Evolutionary conservation across 2,797 vertebrate genomes (phyloP).

Genomic region (Sebastes kiyomatsui): DNA sequence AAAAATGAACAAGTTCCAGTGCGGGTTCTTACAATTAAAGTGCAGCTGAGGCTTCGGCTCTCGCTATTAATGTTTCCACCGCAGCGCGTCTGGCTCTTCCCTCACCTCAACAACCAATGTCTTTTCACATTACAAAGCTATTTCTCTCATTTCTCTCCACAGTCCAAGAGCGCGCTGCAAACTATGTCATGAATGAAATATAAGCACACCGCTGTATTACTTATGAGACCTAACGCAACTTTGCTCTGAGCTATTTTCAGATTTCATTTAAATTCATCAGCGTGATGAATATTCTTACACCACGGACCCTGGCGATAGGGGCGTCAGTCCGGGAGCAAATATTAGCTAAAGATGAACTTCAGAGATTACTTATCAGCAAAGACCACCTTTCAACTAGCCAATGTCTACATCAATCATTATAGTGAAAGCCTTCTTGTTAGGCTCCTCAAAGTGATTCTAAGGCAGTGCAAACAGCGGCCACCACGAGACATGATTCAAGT

Average conservation of each 20-base stretch:
- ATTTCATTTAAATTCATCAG: slow-evolving; percentile 74
- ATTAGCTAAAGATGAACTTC: slow-evolving; percentile 70
- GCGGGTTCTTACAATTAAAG: slow-evolving; percentile 17
- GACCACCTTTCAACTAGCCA: slow-evolving; percentile 57
- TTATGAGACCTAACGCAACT: slow-evolving; percentile 76
- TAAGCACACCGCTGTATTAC: slow-evolving; percentile 76
- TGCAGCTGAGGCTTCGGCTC: slow-evolving; percentile 10
- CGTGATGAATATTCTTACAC: slow-evolving; percentile 60
- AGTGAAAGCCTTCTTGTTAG: slow-evolving; percentile 3
- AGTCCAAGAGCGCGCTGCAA: slow-evolving; percentile 51
- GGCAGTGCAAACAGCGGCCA: slow-evolving; percentile 8
- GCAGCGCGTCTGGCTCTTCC: slow-evolving; percentile 51
- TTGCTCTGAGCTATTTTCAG: slow-evolving; percentile 78
- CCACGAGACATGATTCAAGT: slow-evolving; percentile 52
- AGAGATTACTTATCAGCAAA: slow-evolving; percentile 69
- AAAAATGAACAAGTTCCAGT: slow-evolving; percentile 28
- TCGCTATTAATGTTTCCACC: slow-evolving; percentile 31
- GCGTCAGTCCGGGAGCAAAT: slow-evolving; percentile 50
- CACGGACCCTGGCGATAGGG: slow-evolving; percentile 29
- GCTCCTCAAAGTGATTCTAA: slow-evolving; percentile 8
- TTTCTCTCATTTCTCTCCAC: slow-evolving; percentile 57
- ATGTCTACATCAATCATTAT: slow-evolving; percentile 60
- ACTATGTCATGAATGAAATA: slow-evolving; percentile 80
- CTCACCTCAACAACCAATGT: slow-evolving; percentile 60
- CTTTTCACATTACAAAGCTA: slow-evolving; percentile 70